Evolutionary conservation across 2,888 invertebrate species (phyloP), one percentile per base, ranked within the genome.

Genomic region (Ctenicera cuprea): DNA sequence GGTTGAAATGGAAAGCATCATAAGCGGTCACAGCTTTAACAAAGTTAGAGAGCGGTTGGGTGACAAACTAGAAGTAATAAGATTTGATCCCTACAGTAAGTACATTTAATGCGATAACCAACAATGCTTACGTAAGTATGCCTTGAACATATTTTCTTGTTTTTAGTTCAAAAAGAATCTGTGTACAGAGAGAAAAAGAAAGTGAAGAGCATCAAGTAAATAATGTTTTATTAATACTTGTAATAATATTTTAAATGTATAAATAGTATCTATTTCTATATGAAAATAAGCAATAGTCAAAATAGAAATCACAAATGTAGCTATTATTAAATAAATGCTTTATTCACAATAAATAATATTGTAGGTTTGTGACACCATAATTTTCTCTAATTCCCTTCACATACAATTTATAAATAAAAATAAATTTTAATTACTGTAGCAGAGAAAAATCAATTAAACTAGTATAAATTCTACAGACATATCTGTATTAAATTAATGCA

Each of bases 71-170:
- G 96, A 96, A 87, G 76, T 92, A 0, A 87, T 95, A 74, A 85
- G 89, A 66, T 95, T 92, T 80, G 96, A 96, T 88, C 96, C 96
- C 0, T 93, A 88, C 79, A 92, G 95, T 95, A 88, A 92, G 93
- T 90, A 78, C 14, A 70, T n/a, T 16, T 41, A 9, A 14, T 41
- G n/a, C 41, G 1, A 41, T 41, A 14, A n/a, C n/a, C n/a, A n/a
- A n/a, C n/a, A n/a, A n/a, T n/a, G n/a, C n/a, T n/a, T 41, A 0
- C n/a, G n/a, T 2, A 41, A n/a, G 16, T 52, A 7, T n/a, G 14
- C 26, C 26, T 26, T 54, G 30, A 26, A 38, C 12, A 33, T 5
- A n/a, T 22, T 14, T 16, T 37, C 12, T 54, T 33, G 7, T 14
- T 37, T 57, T 93, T 77, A 95, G 96, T 96, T 83, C 94, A 93